Evolutionary conservation across 2,888 invertebrate genomes (phyloP), one percentile per base, ranked within the genome.

Genomic region (Troilus luridus): DNA sequence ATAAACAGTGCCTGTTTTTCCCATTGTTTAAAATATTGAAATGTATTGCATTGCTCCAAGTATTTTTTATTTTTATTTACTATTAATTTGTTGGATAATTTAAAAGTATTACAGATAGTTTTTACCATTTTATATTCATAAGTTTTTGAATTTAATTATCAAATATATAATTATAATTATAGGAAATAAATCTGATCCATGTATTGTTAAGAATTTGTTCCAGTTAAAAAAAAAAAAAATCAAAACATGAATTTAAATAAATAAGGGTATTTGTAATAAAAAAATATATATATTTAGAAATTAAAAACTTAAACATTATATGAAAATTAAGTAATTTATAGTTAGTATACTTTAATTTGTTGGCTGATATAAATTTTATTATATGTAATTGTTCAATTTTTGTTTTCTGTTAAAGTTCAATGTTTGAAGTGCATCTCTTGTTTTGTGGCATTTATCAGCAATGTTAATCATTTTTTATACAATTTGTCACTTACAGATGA

Each of bases 391-490:
- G 64, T n/a, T n/a, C n/a, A 14, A 64, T 64, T 64, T n/a, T n/a
- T 24, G 3, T 67, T 67, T 67, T 67, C 24, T 67, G 3, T 24
- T 5, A n/a, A 24, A 14, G 67, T 67, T 14, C 5, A 67, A 67
- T 67, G 11, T 67, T 67, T 67, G 24, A 24, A 67, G 54, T 41
- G 56, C 59, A 67, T 88, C 60, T 54, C 67, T 21, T 72, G 24
- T 67, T 60, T 89, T 89, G 72, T 56, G 58, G 89, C 72, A 89
- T 72, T 89, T 89, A 72, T 54, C 41, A 56, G 54, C 58, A 72
- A 58, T 89, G 72, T 72, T 72, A 72, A 54, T 27, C 58, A 17
- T 56, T 89, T 89, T 67, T 64, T 89, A 58, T 72, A 72, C 54
- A 54, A 81, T 19, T 21, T 81, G 81, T 81, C 41, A 56, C 21